phyloP scores from a whole-genome alignment of 2,797 vertebrate species.

The Eulemur rubriventer region DNA sequence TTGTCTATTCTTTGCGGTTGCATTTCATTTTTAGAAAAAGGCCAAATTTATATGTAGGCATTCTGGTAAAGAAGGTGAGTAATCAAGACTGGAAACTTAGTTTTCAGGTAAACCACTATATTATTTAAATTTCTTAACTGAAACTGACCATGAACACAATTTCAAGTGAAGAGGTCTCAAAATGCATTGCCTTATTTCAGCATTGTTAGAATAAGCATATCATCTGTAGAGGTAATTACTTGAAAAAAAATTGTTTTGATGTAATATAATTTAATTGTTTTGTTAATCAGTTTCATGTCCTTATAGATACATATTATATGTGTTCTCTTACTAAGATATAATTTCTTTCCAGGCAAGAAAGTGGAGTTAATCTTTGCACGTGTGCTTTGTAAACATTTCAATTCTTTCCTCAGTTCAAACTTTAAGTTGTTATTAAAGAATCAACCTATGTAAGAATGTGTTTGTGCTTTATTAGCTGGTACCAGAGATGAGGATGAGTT shows the following conservation, averaged over 20 bases:
- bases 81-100: neutral
- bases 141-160: neutral
- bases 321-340: neutral
- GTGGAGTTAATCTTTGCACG: neutral
- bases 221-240: neutral
- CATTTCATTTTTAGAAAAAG: neutral
- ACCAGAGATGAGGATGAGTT: neutral
- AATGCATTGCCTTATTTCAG: neutral
- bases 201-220: neutral
- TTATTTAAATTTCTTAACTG: neutral
- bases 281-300: neutral
- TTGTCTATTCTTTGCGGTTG: neutral
- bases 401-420: neutral
- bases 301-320: neutral
- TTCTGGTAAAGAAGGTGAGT: neutral
- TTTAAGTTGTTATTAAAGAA: slow-evolving; percentile 23
- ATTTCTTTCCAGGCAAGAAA: slow-evolving; percentile 23
- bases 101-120: neutral
- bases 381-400: neutral
- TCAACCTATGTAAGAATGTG: neutral
- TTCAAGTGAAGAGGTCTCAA: neutral
- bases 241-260: slow-evolving; percentile 14
- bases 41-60: neutral
- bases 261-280: neutral
- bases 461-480: slow-evolving; percentile 15